Conservation (phyloP, 2,797 vertebrate genomes). For the Hylomyscus alleni region DNA sequence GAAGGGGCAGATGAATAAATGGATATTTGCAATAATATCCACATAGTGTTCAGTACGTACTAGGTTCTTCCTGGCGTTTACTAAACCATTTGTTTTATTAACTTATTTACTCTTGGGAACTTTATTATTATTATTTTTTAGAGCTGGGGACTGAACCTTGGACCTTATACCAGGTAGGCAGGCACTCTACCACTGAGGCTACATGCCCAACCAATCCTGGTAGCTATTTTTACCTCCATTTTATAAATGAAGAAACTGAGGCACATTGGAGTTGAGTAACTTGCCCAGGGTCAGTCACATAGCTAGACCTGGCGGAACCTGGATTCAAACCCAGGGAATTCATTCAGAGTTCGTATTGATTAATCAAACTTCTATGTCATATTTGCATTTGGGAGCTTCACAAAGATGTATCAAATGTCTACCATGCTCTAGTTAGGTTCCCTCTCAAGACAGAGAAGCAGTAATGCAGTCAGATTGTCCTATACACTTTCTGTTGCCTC, state of each 20-base stretch:
- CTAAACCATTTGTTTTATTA: neutral
- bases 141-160: neutral
- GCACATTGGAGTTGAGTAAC: neutral
- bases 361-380: neutral
- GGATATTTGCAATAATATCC: neutral
- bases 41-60: neutral
- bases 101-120: neutral
- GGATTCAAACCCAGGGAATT: neutral
- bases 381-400: neutral
- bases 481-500: neutral
- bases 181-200: neutral
- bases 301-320: neutral
- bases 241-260: constrained; percentile 19
- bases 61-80: neutral
- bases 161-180: neutral
- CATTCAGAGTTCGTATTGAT: neutral
- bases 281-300: neutral
- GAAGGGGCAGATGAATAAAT: neutral
- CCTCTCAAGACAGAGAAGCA: neutral
- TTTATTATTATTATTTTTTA: neutral
- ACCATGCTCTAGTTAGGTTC: neutral
- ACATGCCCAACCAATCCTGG: neutral
- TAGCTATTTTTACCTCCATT: neutral
- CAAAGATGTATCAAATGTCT: neutral
- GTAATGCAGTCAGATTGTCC: neutral